These are phyloP conservation scores for Chrysopilus asiliformis DNA, from an alignment of 2,888 invertebrate species.

Conservation along the genomic window DNA sequence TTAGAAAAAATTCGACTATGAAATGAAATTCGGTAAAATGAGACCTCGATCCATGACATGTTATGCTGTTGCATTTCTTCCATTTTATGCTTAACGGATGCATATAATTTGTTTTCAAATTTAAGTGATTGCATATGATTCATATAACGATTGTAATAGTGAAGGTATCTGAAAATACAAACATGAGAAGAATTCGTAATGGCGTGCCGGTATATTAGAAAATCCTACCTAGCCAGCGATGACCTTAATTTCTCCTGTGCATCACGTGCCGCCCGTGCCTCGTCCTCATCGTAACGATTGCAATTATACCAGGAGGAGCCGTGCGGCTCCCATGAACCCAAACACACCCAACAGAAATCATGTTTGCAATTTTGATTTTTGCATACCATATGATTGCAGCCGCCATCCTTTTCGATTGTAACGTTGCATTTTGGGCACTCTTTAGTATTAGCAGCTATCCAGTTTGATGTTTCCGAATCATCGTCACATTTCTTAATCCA, in stretches of 20 bases:
- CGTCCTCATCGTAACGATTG: constrained; percentile 93
- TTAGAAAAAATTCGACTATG: not conserved
- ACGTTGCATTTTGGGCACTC: constrained; percentile 98
- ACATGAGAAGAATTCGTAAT: not conserved
- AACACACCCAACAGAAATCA: constrained; percentile 99
- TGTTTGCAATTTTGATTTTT: constrained; percentile 96
- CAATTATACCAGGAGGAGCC: constrained; percentile 98
- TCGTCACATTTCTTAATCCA: constrained; percentile 99
- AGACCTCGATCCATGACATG: constrained; percentile 99
- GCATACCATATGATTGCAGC: constrained; percentile 98
- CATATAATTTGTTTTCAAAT: constrained; percentile 94
- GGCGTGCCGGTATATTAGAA: not conserved
- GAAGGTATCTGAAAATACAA: constrained; percentile 64
- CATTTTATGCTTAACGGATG: constrained; percentile 94
- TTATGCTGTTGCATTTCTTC: constrained; percentile 99
- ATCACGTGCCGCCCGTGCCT: constrained; percentile 90
- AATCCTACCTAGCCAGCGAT: constrained; percentile 76
- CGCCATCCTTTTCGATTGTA: constrained; percentile 93
- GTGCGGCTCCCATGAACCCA: constrained; percentile 98
- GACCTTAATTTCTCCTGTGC: constrained; percentile 90
- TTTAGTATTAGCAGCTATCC: constrained; percentile 99
- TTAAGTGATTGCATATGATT: constrained; percentile 98
- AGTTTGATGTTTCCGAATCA: constrained; percentile 97
- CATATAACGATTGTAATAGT: constrained; percentile 98
- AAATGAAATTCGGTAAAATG: constrained; percentile 1